Evolutionary conservation across 2,113 vertebrate genomes (phyloP).

Genomic region (Cebidichthys violaceus): DNA sequence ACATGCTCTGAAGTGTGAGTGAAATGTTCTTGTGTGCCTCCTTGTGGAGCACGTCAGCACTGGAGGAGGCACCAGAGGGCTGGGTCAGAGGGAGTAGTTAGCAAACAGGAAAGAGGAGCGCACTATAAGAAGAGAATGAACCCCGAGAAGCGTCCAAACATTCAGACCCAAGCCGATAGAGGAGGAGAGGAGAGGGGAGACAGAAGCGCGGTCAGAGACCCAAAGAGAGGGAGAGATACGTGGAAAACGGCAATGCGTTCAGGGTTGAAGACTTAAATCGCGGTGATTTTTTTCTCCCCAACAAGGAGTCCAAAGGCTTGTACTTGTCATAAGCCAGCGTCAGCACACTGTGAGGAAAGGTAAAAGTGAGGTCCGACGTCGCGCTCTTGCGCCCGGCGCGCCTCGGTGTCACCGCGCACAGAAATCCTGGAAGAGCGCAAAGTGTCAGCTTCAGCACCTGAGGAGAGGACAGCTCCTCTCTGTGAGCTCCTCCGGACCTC

Average conservation of each 20-base stretch:
- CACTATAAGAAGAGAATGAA: slow-evolving; percentile 66
- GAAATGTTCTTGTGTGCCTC: slow-evolving; percentile 45
- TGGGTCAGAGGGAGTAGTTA: slow-evolving; percentile 54
- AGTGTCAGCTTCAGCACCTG: slow-evolving; percentile 75
- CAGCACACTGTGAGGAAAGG: slow-evolving; percentile 18
- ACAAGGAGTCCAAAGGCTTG: not conserved
- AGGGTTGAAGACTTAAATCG: slow-evolving; percentile 52
- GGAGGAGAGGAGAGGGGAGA: slow-evolving; percentile 21
- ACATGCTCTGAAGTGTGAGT: not conserved
- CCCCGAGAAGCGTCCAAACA: slow-evolving; percentile 58
- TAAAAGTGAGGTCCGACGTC: slow-evolving; percentile 50
- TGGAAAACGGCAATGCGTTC: not conserved
- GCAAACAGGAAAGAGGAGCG: slow-evolving; percentile 64
- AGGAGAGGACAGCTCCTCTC: slow-evolving; percentile 76
- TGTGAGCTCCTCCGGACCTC: slow-evolving; percentile 47
- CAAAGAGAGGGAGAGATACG: not conserved
- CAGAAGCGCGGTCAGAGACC: slow-evolving; percentile 1
- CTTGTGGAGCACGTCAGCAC: slow-evolving; percentile 67
- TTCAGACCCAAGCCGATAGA: slow-evolving; percentile 27
- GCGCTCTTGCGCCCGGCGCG: slow-evolving; percentile 34
- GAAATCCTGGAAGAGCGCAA: slow-evolving; percentile 51
- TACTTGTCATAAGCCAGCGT: slow-evolving; percentile 21
- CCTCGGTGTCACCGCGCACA: slow-evolving; percentile 40
- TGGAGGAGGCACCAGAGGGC: slow-evolving; percentile 76
- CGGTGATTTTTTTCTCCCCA: not conserved